Evolutionary conservation across 2,888 invertebrate genomes (phyloP).

Genomic region (Gastracanthus pulcherrimus): DNA sequence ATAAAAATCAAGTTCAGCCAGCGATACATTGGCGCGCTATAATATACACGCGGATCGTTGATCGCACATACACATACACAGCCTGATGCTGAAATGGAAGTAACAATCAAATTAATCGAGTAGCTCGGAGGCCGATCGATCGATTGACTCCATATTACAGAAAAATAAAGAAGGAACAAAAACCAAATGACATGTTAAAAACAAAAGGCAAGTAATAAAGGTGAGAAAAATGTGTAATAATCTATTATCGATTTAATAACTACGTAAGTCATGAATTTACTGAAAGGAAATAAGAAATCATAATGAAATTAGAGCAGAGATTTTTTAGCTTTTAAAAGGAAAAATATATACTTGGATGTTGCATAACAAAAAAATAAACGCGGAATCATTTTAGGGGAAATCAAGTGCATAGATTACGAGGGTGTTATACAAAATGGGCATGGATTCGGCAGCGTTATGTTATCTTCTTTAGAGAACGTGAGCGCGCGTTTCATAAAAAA

Average conservation of each 20-base stretch:
- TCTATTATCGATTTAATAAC: slow-evolving; percentile 35
- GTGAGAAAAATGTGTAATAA: slow-evolving; percentile 1
- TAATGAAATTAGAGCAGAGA: slow-evolving; percentile 11
- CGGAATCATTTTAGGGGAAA: slow-evolving; percentile 8
- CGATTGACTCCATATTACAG: neutral
- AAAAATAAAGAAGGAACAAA: neutral
- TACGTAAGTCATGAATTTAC: slow-evolving; percentile 23
- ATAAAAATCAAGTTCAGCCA: slow-evolving; percentile 42
- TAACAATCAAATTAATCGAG: slow-evolving; percentile 42
- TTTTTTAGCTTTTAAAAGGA: slow-evolving; percentile 46
- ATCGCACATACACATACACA: slow-evolving; percentile 30
- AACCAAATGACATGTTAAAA: neutral
- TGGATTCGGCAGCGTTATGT: slow-evolving; percentile 11
- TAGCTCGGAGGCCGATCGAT: neutral
- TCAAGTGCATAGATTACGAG: neutral
- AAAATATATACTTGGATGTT: slow-evolving; percentile 37
- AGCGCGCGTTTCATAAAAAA: slow-evolving; percentile 17
- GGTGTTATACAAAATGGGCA: neutral
- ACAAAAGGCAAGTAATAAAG: neutral
- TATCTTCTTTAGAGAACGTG: slow-evolving; percentile 8
- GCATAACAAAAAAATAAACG: neutral
- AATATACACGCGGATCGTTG: slow-evolving; percentile 13
- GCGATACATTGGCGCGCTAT: slow-evolving; percentile 35
- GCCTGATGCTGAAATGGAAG: slow-evolving; percentile 6
- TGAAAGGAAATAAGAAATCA: slow-evolving; percentile 9